Evolutionary conservation across 2,113 vertebrate species (phyloP), one percentile per base, ranked within the genome.

Genomic region (Carassius gibelio): DNA sequence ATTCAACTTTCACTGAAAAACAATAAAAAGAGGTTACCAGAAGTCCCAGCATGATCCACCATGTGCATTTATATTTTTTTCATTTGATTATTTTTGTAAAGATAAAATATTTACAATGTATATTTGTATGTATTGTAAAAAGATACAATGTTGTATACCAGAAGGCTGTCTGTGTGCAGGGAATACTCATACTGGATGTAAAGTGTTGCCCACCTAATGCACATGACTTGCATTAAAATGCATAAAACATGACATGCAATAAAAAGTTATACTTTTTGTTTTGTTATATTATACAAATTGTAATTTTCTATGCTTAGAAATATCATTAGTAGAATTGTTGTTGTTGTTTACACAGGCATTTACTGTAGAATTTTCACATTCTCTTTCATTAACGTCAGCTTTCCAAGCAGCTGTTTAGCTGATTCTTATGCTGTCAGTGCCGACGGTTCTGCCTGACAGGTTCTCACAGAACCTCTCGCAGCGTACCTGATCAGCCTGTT

Each of bases 401-500:
- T 52, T 83, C 34, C 8, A 72, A n/a, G 30, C 71, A 75, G 71
- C 36, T 8, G 15, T 74, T 76, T 26, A 59, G 30, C 68, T 62
- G 19, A 62, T 23, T 21, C 59, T 64, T 48, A 48, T 64, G 61
- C 10, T 19, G 38, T 83, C 48, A 61, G 45, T 87, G 38, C 38
- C 17, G 17, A 55, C 6, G 59, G 11, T 82, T 11, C 21, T 52
- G n/a, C 68, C 17, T 9, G 36, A 69, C 15, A 21, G n/a, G 48
- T 50, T 52, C 38, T 21, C 21, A 66, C 78, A 50, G 61, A 14
- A n/a, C 75, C 30, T 3, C 30, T 30, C 0, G 2, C 15, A 59
- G 57, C 7, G 57, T n/a, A 77, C n/a, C n/a, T 66, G 78, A 81
- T 13, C n/a, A 66, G 38, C 59, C 59, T 50, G 79, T 68, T 81